A percentile compares a stretch with the other conserved stretches of the same genome.
These are phyloP conservation scores for Digitonthophagus gazella DNA, from an alignment of 2,888 invertebrate species.

Conservation along the genomic window DNA sequence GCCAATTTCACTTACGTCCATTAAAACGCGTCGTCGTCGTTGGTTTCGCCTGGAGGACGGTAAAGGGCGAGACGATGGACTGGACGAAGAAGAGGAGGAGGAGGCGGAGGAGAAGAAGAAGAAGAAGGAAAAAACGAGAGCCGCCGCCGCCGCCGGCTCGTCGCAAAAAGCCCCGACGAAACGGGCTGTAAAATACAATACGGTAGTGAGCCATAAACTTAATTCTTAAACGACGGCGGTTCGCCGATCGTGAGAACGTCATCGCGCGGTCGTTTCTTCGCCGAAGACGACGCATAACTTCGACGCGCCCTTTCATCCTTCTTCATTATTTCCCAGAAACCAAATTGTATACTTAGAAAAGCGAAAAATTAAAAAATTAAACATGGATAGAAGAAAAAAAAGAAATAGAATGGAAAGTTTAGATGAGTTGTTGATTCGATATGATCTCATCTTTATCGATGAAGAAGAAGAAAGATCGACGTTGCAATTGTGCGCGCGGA, in stretches of 20 bases:
- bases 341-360: too few species aligned
- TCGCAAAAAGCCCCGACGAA: not conserved
- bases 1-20: not conserved
- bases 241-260: not conserved
- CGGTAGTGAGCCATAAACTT: constrained; percentile 12
- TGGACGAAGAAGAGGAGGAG: not conserved
- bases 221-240: constrained; percentile 4
- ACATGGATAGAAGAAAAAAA: too few species aligned
- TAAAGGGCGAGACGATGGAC: not conserved
- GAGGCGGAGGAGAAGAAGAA: not conserved
- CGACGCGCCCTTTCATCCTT: too few species aligned
- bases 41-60: not conserved
- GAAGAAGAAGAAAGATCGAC: too few species aligned
- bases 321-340: too few species aligned
- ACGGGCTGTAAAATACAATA: constrained; percentile 11
- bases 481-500: too few species aligned
- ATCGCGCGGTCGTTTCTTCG: not conserved
- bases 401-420: too few species aligned
- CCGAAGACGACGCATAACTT: not conserved
- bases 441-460: too few species aligned
- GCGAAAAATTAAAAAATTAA: too few species aligned
- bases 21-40: not conserved
- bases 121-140: not conserved
- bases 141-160: too few species aligned
- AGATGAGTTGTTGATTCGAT: too few species aligned